Percentiles rank a stretch among this genome's conserved stretches.
Evolutionary conservation across 1,140 invertebrate species (phyloP).

Genomic region (Drosophila pruinosa): DNA sequence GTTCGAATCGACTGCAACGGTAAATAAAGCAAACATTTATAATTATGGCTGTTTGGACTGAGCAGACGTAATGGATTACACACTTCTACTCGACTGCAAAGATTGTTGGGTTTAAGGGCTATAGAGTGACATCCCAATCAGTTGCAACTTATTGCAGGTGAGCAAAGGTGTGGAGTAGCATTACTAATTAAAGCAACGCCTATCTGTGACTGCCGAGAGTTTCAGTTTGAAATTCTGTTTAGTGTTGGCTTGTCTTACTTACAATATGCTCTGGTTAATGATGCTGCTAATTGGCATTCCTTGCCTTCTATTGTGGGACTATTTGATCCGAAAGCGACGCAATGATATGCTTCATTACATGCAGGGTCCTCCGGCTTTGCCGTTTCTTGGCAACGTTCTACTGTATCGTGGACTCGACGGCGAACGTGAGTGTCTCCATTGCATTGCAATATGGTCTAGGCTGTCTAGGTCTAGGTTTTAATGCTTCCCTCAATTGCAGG

Average conservation of each 20-base stretch:
- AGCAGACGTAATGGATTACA: too few species aligned
- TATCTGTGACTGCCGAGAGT: neutral
- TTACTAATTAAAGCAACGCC: neutral
- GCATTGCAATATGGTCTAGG: too few species aligned
- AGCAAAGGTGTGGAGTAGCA: neutral
- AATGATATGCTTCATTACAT: conserved; percentile 53
- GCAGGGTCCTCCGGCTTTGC: conserved; percentile 39
- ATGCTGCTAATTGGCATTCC: conserved; percentile 38
- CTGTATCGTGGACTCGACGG: conserved; percentile 38
- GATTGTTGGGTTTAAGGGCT: too few species aligned
- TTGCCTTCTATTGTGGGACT: conserved; percentile 55
- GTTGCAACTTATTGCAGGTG: neutral
- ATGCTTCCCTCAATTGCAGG: too few species aligned
- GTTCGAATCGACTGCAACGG: too few species aligned
- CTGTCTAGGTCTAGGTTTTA: too few species aligned
- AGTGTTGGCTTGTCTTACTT: neutral
- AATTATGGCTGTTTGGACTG: too few species aligned
- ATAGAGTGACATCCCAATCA: too few species aligned
- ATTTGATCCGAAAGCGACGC: conserved; percentile 49
- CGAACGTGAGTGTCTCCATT: conserved; percentile 55
- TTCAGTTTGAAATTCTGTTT: conserved; percentile 24
- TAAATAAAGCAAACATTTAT: neutral
- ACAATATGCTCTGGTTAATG: conserved; percentile 29
- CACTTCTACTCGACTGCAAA: neutral
- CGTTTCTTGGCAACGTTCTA: conserved; percentile 52